phyloP scores from a whole-genome alignment of 2,888 invertebrate genomes.

The Diabrotica balteata region DNA sequence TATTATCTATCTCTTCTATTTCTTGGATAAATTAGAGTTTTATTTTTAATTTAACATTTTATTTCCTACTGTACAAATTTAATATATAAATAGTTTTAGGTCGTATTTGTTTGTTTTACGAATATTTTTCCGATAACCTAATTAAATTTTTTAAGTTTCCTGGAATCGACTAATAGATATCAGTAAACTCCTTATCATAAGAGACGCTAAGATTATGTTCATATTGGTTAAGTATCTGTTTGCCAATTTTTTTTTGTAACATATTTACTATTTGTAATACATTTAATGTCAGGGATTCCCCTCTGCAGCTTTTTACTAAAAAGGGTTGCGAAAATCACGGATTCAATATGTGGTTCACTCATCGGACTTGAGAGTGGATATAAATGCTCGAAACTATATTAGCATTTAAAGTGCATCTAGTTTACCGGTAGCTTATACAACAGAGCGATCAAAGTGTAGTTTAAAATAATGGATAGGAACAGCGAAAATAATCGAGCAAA shows the following conservation, averaged over 20 bases:
- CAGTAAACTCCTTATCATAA: constrained; percentile 5
- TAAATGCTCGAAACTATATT: background rate
- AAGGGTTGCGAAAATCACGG: constrained; percentile 7
- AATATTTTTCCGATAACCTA: background rate
- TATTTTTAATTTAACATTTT: too few species aligned
- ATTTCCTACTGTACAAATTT: too few species aligned
- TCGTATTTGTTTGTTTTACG: background rate
- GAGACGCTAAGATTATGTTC: constrained; percentile 5
- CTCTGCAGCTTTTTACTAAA: background rate
- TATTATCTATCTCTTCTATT: too few species aligned
- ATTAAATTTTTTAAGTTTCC: background rate
- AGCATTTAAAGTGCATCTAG: background rate
- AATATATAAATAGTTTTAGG: too few species aligned
- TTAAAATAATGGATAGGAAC: constrained; percentile 21
- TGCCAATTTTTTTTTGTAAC: background rate
- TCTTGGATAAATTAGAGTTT: too few species aligned
- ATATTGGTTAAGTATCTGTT: background rate
- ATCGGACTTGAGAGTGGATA: background rate
- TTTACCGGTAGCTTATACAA: background rate
- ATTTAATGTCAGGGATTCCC: constrained; percentile 7
- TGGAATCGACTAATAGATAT: background rate
- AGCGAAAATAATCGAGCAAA: constrained; percentile 31
- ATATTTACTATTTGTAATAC: background rate
- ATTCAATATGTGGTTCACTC: constrained; percentile 12
- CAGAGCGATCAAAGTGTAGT: background rate